Evolutionary conservation across 2,797 vertebrate genomes (phyloP), one percentile per base, ranked within the genome.

Genomic region (Apogon talboti): DNA sequence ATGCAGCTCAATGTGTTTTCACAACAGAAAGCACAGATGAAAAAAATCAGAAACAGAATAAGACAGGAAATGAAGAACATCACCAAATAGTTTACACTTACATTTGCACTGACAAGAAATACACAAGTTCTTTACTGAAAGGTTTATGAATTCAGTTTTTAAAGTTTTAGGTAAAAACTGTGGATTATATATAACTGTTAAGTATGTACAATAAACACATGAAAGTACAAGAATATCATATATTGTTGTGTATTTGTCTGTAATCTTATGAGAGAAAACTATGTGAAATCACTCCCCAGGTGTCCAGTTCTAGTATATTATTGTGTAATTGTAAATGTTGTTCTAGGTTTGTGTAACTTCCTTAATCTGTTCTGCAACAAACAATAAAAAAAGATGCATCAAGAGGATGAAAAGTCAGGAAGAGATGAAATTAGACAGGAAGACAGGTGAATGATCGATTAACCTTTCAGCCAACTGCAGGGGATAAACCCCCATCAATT

Each of bases 361-460:
- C 5, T 24, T 24, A 24, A 24, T 24, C 21, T 24, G 21, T 24
- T 24, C 21, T 24, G 21, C 21, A 24, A 24, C 21, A 24, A 24
- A 24, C 21, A 2, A 67, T 38, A 12, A 48, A 61, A 59, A 21
- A 14, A 58, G 54, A 33, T 11, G 54, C 12, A 14, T 15, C 12
- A 14, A 43, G 11, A 43, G 48, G 16, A 46, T 5, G 19, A 49
- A 45, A 69, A 58, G 46, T 40, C 37, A 33, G 55, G 21, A 24
- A 24, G 21, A 24, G 21, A 61, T 50, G 37, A 67, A 38, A 48
- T 58, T 52, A 55, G 24, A 42, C 42, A 41, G 68, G 61, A 48
- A 72, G 58, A 87, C 86, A 86, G 80, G 71, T 83, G 77, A 89
- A 66, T 89, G 87, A 91, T 83, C 44, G 56, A 90, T 83, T 49